Evolutionary conservation across 2,888 invertebrate species (phyloP), one percentile per base, ranked within the genome.

Genomic region (Temnothorax rugatulus): DNA sequence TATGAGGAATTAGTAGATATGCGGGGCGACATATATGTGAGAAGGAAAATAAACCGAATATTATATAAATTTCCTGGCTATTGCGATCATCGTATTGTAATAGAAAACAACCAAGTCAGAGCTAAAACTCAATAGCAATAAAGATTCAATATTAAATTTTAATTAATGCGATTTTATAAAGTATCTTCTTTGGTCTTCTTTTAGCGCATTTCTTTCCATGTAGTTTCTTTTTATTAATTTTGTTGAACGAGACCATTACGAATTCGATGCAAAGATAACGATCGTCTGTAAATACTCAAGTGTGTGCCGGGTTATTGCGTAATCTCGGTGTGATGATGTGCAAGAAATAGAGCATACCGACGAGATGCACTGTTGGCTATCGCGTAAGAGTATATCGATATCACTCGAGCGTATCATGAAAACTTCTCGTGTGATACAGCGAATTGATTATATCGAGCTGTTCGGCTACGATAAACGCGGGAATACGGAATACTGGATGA

Each of bases 321-420:
- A 44, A 79, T 79, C 44, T 44, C 13, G 13, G 1, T 57, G 15
- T 34, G 21, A 68, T 57, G 15, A 57, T n/a, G 34, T 34, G n/a
- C 21, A 57, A 44, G 34, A 79, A 79, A 71, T 69, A 47, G 21
- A 54, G 44, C 71, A 11, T 79, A 59, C 34, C 21, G 38, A 59
- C 73, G 79, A 63, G 66, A 63, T 38, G 54, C 64, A 71, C n/a
- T 52, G 66, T 82, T 82, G 11, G 2, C 50, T 69, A 59, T 59
- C 47, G 84, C 76, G 54, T 83, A 76, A 84, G 41, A 81, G 61
- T 82, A 82, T 85, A 86, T 90, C 91, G 89, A 90, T 88, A 88
- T 87, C 86, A 77, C 15, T 41, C 44, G 54, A 68, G 82, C 82
- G 84, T 90, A 89, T 91, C 88, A 89, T 88, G 74, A 90, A 90